Conservation (phyloP, 2,797 vertebrate species). For the Odontamblyopus lacepedii region DNA sequence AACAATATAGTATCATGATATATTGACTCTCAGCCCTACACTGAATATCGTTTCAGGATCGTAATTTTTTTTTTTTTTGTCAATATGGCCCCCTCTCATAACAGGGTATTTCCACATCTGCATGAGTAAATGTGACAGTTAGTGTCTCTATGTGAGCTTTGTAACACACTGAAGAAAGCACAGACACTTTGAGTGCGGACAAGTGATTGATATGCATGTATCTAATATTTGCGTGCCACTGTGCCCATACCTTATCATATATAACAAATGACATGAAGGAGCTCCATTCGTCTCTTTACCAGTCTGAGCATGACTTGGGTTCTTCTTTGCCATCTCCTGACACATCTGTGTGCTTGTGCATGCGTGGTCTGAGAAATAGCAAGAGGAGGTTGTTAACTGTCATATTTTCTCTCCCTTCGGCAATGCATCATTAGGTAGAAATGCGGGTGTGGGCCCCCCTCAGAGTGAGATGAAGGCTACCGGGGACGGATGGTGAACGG, state of each 20-base stretch:
- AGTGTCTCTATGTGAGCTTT: neutral
- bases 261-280: slow-evolving; percentile 17
- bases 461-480: slow-evolving; percentile 56
- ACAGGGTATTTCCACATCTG: neutral
- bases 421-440: slow-evolving; percentile 70
- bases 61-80: no score
- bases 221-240: neutral
- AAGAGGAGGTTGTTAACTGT: slow-evolving; percentile 52
- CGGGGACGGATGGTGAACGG: slow-evolving; percentile 40
- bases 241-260: neutral
- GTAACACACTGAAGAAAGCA: neutral
- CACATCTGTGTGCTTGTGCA: slow-evolving; percentile 11
- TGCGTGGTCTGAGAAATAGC: slow-evolving; percentile 1
- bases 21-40: no score
- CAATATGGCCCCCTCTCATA: no score
- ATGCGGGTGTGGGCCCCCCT: slow-evolving; percentile 57
- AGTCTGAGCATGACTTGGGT: slow-evolving; percentile 18
- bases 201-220: neutral
- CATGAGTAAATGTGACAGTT: neutral
- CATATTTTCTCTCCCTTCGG: slow-evolving; percentile 52
- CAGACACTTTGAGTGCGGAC: neutral
- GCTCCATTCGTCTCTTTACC: slow-evolving; percentile 10
- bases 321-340: slow-evolving; percentile 12
- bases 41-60: no score
- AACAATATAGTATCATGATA: no score